These are phyloP conservation scores for Agapornis roseicollis DNA, from an alignment of 2,113 vertebrate genomes.

Conservation along the genomic window DNA sequence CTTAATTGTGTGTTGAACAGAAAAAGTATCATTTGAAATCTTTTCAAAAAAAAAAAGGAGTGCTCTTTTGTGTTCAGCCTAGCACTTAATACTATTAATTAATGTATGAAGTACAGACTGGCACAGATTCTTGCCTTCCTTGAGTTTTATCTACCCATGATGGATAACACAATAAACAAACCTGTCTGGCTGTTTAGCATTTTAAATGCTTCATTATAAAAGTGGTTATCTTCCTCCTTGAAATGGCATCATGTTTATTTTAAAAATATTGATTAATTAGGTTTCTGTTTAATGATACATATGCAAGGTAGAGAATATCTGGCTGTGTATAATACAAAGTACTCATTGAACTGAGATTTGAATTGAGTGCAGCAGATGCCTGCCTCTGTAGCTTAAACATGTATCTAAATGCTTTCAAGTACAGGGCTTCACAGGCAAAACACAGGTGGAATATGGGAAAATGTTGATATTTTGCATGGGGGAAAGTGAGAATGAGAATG, in stretches of 20 bases:
- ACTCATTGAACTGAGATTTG: background rate
- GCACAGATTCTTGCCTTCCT: background rate
- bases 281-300: constrained; percentile 32
- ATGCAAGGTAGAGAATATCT: background rate
- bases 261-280: constrained; percentile 38
- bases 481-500: background rate
- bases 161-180: background rate
- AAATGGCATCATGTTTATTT: constrained; percentile 7
- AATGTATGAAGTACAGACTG: background rate
- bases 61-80: background rate
- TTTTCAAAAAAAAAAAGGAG: background rate
- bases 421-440: background rate
- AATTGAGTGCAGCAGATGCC: background rate
- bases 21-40: background rate
- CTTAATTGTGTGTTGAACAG: background rate
- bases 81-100: background rate
- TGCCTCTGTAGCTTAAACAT: background rate
- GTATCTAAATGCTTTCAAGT: background rate
- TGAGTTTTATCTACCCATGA: background rate
- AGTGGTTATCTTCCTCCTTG: background rate
- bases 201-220: constrained; percentile 32
- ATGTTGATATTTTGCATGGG: background rate
- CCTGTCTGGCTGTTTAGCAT: background rate
- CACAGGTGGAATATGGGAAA: background rate
- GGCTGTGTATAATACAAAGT: background rate